Conservation (phyloP, 2,113 vertebrate genomes). For the Zootoca vivipara region DNA sequence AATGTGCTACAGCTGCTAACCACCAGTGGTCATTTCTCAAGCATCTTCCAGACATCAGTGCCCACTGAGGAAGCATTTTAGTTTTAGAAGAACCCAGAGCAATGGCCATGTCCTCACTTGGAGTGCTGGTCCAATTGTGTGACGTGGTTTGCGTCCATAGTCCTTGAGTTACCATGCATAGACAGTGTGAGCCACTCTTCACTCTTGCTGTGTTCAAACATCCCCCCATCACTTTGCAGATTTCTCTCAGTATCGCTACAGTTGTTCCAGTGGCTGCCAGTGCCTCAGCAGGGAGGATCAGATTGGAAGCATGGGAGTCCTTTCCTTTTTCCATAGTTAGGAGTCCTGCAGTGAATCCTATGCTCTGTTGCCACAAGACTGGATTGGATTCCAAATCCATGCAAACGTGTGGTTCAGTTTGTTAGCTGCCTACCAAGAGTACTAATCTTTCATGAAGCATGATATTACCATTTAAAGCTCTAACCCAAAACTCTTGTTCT, state of each 20-base stretch:
- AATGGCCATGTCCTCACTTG: background rate
- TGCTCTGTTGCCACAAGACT: background rate
- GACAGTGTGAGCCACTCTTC: background rate
- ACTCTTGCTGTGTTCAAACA: background rate
- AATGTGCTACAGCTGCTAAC: background rate
- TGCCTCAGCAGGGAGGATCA: background rate
- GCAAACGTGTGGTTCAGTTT: background rate
- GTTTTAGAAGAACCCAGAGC: background rate
- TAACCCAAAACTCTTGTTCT: slow-evolving; percentile 24
- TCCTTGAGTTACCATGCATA: background rate
- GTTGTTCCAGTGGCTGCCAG: background rate
- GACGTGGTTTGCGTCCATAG: background rate
- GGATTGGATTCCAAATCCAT: background rate
- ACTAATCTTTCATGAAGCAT: slow-evolving; percentile 6
- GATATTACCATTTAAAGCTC: slow-evolving; percentile 27
- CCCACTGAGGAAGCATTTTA: background rate
- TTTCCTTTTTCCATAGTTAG: background rate
- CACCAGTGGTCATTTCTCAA: background rate
- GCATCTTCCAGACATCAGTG: background rate
- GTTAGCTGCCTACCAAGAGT: slow-evolving; percentile 9
- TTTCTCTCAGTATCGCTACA: background rate
- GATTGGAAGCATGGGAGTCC: background rate
- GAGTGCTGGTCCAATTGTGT: background rate
- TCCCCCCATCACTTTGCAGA: background rate
- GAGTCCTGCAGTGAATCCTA: background rate